These are phyloP conservation scores for Drosophila elegans DNA, from an alignment of 1,140 invertebrate genomes.

Conservation along the genomic window DNA sequence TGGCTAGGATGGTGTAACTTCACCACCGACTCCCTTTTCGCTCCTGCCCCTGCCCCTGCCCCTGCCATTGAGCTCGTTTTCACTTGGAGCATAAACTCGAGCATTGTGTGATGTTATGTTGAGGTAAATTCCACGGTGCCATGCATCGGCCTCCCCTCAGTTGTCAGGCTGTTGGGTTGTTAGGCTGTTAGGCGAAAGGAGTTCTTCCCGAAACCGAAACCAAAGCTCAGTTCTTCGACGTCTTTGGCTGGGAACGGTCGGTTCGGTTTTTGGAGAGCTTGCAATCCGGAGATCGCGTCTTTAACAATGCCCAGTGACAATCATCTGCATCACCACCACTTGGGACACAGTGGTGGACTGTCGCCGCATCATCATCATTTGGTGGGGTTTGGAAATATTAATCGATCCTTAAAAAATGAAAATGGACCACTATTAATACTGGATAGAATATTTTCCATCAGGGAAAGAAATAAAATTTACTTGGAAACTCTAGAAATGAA, in stretches of 20 bases:
- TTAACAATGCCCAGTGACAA: conserved; percentile 68
- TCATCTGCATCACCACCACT: conserved; percentile 74
- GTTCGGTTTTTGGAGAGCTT: conserved; percentile 3
- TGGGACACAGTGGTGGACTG: conserved; percentile 60
- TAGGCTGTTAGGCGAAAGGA: conserved; percentile 8
- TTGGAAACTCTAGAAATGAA: no score
- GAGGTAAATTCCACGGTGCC: conserved; percentile 72
- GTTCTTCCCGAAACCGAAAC: neutral
- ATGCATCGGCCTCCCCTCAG: conserved; percentile 23
- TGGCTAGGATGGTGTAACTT: conserved; percentile 6
- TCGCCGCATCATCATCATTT: conserved; percentile 83
- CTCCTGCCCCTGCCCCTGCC: conserved; percentile 61
- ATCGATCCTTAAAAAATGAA: no score
- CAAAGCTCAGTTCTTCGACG: conserved; percentile 46
- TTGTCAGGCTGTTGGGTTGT: conserved; percentile 27
- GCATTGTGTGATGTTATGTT: conserved; percentile 80
- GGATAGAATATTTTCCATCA: no score
- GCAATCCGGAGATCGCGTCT: conserved; percentile 1
- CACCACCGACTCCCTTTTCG: neutral
- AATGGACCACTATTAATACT: no score
- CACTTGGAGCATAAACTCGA: conserved; percentile 70
- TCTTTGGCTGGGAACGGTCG: conserved; percentile 48
- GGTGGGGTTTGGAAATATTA: conserved; percentile 34
- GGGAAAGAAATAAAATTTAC: neutral
- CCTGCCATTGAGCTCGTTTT: conserved; percentile 83